These are phyloP conservation scores for Kryphioiulus occultus DNA, from an alignment of 2,888 invertebrate genomes.

Conservation along the genomic window DNA sequence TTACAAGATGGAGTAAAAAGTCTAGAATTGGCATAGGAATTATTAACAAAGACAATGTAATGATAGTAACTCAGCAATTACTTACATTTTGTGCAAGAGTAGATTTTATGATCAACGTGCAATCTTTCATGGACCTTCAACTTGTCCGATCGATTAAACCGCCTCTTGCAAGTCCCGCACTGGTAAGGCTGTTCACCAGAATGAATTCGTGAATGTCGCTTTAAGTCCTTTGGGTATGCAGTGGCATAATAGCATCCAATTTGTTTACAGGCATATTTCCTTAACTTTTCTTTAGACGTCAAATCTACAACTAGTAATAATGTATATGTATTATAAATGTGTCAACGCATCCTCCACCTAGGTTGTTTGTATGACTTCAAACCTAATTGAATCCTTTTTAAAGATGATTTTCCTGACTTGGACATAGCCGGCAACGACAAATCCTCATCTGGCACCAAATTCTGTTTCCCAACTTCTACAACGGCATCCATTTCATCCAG, in stretches of 20 bases:
- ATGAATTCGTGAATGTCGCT: conserved; percentile 49
- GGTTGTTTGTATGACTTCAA: not conserved
- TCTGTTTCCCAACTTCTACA: not conserved
- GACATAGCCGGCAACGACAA: not conserved
- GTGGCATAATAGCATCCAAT: conserved; percentile 39
- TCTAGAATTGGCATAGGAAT: too few species aligned
- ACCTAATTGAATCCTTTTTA: not conserved
- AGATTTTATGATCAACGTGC: conserved; percentile 2
- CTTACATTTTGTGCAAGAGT: conserved; percentile 44
- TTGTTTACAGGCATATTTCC: not conserved
- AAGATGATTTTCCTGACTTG: not conserved
- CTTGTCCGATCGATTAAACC: conserved; percentile 50
- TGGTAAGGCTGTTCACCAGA: conserved; percentile 48
- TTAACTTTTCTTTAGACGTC: not conserved
- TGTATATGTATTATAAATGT: not conserved
- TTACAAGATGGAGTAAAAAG: too few species aligned
- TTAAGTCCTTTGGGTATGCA: conserved; percentile 49
- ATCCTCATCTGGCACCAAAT: not conserved
- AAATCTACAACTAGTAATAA: not conserved
- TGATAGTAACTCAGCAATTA: too few species aligned
- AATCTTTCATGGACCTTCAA: conserved; percentile 45
- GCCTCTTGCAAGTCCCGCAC: conserved; percentile 41
- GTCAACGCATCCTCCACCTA: not conserved
- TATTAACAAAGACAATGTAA: too few species aligned
- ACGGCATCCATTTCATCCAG: not conserved